Evolutionary conservation across 1,140 invertebrate genomes (phyloP).

Genomic region (Palaemon carinicauda): DNA sequence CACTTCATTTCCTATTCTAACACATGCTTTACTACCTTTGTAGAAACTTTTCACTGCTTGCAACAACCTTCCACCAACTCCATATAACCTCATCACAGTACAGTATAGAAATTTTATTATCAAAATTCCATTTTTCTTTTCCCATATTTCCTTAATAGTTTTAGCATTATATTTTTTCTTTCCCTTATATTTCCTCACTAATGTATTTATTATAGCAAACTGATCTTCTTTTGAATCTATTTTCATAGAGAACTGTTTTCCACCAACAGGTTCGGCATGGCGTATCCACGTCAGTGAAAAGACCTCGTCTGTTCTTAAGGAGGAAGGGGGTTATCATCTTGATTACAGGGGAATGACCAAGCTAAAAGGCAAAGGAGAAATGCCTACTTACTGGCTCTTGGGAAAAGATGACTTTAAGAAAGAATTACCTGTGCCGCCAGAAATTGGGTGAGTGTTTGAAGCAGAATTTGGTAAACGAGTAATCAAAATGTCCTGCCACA

Average conservation of each 20-base stretch:
- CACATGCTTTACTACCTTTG: too few species aligned
- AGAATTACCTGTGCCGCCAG: slow-evolving; percentile 79
- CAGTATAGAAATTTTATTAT: too few species aligned
- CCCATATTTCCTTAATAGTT: too few species aligned
- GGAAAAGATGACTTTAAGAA: slow-evolving; percentile 89
- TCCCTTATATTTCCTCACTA: too few species aligned
- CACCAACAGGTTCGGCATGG: slow-evolving; percentile 71
- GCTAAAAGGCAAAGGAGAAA: slow-evolving; percentile 72
- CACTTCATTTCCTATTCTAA: too few species aligned
- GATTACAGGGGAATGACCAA: slow-evolving; percentile 83
- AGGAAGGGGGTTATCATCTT: slow-evolving; percentile 81
- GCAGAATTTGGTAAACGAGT: too few species aligned
- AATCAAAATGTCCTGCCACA: too few species aligned
- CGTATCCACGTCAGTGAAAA: slow-evolving; percentile 76
- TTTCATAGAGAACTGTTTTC: background rate
- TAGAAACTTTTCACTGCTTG: too few species aligned
- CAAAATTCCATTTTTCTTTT: too few species aligned
- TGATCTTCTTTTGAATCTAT: background rate
- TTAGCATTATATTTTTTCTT: too few species aligned
- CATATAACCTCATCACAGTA: too few species aligned
- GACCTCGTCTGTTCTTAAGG: slow-evolving; percentile 77
- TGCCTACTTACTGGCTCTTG: slow-evolving; percentile 62
- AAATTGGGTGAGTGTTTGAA: slow-evolving; percentile 80
- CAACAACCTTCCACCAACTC: too few species aligned
- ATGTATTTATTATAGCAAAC: background rate